Evolutionary conservation across 92 coral and sea anemone genomes (phyloP), one percentile per base, ranked within the genome.

Genomic region (Ricordea florida): DNA sequence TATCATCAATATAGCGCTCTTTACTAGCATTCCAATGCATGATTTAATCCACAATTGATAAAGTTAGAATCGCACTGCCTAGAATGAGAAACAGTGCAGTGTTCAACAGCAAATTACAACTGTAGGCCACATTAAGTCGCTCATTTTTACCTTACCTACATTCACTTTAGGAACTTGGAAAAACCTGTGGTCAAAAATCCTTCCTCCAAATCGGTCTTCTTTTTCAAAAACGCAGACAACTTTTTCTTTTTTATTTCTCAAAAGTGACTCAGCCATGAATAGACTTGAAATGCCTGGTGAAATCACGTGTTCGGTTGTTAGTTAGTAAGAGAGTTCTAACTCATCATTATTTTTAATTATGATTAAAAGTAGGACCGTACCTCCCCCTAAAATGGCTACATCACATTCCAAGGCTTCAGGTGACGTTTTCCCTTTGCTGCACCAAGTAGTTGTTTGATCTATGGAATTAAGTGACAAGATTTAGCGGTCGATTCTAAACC

Each of bases 181-280:
- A 9, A 80, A 80, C 23, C 55, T 10, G 17, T 59, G 36, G 38
- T 80, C 86, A 25, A 59, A 55, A 7, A 80, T 80, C 35, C 86
- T 69, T 3, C 86, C 86, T 1, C 86, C 86, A 55, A 80, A 71
- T 7, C 80, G 57, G 38, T 31, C 69, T 26, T 71, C 86, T 31
- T 66, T 60, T 49, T 80, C 86, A 31, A 71, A 74, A 26, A 71
- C 73, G 52, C 86, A 80, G 35, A 80, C 86, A 24, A 43, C 62
- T 8, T 65, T 80, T 28, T 79, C 85, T 36, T 80, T 80, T 57
- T 28, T 28, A 43, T 62, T 25, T 22, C 37, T 62, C 65, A 80
- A 47, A 14, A 80, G 47, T 26, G 69, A 45, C 29, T 71, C 72
- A 16, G 86, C 86, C 57, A 65, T 41, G 31, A 60, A 80, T n/a